Conservation (phyloP, 2,797 vertebrate genomes). For the Amblyraja radiata region DNA sequence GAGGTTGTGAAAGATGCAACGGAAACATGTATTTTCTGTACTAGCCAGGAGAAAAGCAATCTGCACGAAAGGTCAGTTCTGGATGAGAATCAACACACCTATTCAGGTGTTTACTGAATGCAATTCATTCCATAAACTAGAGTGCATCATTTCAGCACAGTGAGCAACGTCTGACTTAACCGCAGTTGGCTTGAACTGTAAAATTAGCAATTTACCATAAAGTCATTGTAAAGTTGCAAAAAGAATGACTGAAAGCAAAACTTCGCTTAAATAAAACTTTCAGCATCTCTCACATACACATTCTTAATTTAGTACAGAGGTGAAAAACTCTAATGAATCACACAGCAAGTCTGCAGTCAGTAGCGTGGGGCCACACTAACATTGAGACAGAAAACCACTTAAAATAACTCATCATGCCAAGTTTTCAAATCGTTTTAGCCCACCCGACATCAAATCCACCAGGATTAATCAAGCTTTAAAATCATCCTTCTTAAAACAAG, state of each 20-base stretch:
- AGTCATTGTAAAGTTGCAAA: background rate
- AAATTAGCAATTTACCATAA: background rate
- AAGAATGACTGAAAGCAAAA: background rate
- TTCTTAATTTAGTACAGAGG: background rate
- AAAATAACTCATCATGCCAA: background rate
- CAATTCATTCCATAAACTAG: background rate
- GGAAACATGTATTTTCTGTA: background rate
- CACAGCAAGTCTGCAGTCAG: background rate
- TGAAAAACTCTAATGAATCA: background rate
- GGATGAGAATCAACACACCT: background rate
- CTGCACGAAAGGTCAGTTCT: background rate
- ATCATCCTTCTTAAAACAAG: background rate
- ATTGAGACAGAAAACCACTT: conserved; percentile 24
- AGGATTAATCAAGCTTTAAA: background rate
- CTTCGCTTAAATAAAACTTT: background rate
- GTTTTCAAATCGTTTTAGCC: background rate
- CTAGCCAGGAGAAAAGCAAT: background rate
- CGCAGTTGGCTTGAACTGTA: background rate
- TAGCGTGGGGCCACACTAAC: background rate
- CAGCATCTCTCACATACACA: background rate
- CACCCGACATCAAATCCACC: background rate
- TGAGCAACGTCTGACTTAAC: background rate
- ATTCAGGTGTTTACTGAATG: background rate
- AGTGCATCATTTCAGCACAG: background rate
- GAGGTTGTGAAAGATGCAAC: background rate